Evolutionary conservation across 2,888 invertebrate genomes (phyloP).

Genomic region (Dione vanillae): DNA sequence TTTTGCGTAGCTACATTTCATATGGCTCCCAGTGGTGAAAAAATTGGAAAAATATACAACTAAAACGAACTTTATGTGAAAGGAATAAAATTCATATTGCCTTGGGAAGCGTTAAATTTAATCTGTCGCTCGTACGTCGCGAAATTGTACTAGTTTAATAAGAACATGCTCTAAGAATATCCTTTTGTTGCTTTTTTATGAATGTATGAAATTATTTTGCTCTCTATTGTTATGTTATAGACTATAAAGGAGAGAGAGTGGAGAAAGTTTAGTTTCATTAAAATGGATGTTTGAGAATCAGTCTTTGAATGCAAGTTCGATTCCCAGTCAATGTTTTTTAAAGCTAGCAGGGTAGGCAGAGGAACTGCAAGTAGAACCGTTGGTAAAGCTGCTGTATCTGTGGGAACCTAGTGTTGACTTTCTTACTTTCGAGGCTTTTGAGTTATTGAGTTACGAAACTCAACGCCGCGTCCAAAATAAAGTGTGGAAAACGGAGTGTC

Average conservation of each 20-base stretch:
- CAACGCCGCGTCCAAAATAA: too few relatives aligned
- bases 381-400: too few relatives aligned
- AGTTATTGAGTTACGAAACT: too few relatives aligned
- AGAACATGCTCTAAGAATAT: slow-evolving; percentile 35
- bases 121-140: slow-evolving; percentile 28
- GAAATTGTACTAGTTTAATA: slow-evolving; percentile 42
- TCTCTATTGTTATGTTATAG: background rate
- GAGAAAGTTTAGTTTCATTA: background rate
- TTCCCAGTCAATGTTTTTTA: too few relatives aligned
- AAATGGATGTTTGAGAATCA: too few relatives aligned
- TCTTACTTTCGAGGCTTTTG: too few relatives aligned
- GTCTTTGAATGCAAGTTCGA: too few relatives aligned
- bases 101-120: slow-evolving; percentile 20
- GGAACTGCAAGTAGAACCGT: too few relatives aligned
- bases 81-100: slow-evolving; percentile 7
- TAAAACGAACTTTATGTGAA: slow-evolving; percentile 22
- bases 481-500: too few relatives aligned
- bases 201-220: slow-evolving; percentile 12
- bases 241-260: background rate
- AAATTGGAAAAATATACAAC: background rate
- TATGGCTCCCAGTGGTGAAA: slow-evolving; percentile 38
- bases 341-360: too few relatives aligned
- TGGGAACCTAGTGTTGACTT: too few relatives aligned
- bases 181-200: slow-evolving; percentile 26
- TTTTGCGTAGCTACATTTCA: slow-evolving; percentile 41